Evolutionary conservation across 2,797 vertebrate species (phyloP).

Genomic region (Natrix natrix): DNA sequence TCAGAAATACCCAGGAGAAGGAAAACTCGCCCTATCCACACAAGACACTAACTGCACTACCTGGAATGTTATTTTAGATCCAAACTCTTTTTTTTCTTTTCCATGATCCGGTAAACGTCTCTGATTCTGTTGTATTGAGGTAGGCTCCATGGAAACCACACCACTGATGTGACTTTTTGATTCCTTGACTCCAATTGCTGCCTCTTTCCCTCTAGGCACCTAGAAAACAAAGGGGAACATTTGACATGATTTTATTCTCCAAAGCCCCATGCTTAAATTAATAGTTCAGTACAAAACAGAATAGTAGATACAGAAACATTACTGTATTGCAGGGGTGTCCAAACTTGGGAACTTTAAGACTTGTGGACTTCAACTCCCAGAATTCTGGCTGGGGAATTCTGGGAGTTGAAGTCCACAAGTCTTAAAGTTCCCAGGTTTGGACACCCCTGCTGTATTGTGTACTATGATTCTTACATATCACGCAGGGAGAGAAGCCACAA

Average conservation of each 20-base stretch:
- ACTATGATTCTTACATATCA: not conserved
- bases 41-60: constrained; percentile 59
- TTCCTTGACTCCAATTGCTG: constrained; percentile 70
- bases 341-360: no score
- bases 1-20: not conserved
- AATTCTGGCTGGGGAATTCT: no score
- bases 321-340: no score
- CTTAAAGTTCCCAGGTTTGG: no score
- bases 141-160: constrained; percentile 66
- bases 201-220: constrained; percentile 82
- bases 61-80: constrained; percentile 82
- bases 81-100: constrained; percentile 91
- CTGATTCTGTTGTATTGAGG: constrained; percentile 76
- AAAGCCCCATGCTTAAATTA: not conserved
- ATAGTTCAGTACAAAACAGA: not conserved
- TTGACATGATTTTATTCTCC: constrained; percentile 4
- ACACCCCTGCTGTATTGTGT: no score
- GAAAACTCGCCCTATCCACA: not conserved
- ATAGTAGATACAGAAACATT: not conserved
- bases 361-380: no score
- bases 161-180: constrained; percentile 67
- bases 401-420: no score
- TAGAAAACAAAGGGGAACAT: constrained; percentile 60
- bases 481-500: not conserved
- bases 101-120: constrained; percentile 87